Evolutionary conservation across 1,140 invertebrate genomes (phyloP), one percentile per base, ranked within the genome.

Genomic region (Zophobas morio): DNA sequence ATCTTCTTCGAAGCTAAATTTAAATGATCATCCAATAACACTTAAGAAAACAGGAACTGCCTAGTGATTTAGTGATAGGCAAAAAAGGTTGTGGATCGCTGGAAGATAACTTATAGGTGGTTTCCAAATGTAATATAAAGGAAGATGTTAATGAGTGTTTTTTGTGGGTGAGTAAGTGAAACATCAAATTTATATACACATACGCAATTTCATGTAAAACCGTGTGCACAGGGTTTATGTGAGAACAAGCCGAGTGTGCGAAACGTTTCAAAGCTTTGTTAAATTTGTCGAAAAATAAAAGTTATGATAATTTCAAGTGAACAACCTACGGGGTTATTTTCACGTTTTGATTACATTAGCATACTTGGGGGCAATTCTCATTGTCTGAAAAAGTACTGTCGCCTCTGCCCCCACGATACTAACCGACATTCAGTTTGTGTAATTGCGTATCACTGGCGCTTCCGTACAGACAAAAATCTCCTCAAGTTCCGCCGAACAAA

Each of bases 301-400:
- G 37, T 63, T 40, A 66, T 66, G 60, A 66, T 20, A 66, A 66
- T 66, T 66, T 40, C 49, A 51, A 6, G 49, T 51, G 49, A 51
- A 51, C 32, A 66, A 33, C 20, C 36, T 66, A 66, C 40, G 33
- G 60, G 39, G 60, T 42, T 66, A 39, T 66, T 66, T 57, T 42
- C 33, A 36, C 39, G 39, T 66, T 66, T 66, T 66, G 60, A 66
- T 66, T 66, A 66, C 60, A 66, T 66, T 66, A 66, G 60, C 60
- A 66, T 66, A 66, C 39, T 42, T 66, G 37, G 37, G 40, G 60
- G 60, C 60, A 42, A 42, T 42, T 42, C 60, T 66, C 39, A 42
- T 66, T 66, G 39, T 66, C 39, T 40, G 39, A 66, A 66, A 66
- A 66, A 66, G 60, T 66, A 66, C 33, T 20, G 20, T 66, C 60